A percentile compares a stretch with the other conserved stretches of the same genome.
Evolutionary conservation across 2,113 vertebrate species (phyloP).

Genomic region (Notothenia coriiceps): DNA sequence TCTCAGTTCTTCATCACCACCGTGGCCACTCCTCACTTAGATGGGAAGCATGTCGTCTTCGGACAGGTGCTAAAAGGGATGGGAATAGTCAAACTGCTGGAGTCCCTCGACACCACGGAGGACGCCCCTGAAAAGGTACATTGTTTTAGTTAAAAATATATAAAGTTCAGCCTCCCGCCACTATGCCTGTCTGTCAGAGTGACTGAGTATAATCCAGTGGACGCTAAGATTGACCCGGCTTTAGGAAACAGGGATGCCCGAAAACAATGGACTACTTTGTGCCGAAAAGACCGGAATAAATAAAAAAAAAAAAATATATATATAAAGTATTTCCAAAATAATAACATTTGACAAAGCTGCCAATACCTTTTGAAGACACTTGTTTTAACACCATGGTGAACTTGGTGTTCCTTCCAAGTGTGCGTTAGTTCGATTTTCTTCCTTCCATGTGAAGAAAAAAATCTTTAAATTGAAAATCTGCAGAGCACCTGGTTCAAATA

Average conservation of each 20-base stretch:
- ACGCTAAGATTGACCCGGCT: too few species aligned
- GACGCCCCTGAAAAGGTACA: conserved; percentile 86
- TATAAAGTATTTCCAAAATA: background rate
- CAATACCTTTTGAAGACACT: too few species aligned
- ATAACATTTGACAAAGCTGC: background rate
- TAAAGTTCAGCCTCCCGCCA: too few species aligned
- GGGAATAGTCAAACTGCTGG: conserved; percentile 91
- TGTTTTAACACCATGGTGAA: background rate
- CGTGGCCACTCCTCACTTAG: conserved; percentile 92
- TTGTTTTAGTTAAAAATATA: background rate
- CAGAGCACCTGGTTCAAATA: too few species aligned
- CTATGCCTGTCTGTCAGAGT: too few species aligned
- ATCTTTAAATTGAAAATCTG: background rate
- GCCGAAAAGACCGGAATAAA: too few species aligned
- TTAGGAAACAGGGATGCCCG: too few species aligned
- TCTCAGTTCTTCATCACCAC: conserved; percentile 98
- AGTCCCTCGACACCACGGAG: conserved; percentile 88
- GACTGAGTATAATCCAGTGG: too few species aligned
- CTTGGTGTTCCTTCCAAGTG: background rate
- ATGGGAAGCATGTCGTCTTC: conserved; percentile 95
- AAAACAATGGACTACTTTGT: too few species aligned
- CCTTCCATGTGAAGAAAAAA: background rate
- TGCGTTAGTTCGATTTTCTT: background rate
- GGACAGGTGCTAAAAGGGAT: conserved; percentile 94
- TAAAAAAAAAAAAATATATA: background rate